Base-by-base conservation (phyloP, 2,113 vertebrate genomes). In the Coturnix japonica region DNA sequence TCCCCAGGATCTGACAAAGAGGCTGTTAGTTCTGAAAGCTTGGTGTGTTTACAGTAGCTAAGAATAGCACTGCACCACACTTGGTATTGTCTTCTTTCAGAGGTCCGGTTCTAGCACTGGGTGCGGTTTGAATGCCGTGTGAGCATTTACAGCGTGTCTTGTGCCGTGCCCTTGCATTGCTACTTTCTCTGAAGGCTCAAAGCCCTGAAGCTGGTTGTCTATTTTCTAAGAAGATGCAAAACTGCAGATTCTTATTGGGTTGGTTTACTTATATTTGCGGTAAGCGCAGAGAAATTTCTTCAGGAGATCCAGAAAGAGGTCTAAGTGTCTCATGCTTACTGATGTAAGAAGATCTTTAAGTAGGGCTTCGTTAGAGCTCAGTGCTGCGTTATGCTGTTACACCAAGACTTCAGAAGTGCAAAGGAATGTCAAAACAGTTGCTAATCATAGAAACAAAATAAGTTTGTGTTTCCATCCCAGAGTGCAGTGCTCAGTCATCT, bases 1-100 rank as follows among this genome's bases (percentile, higher is more conserved):
- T 91, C 77, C 81, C 63, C 17, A 91, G 46, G 33, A 95, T 19
- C 63, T 61, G 65, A 86, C 80, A 90, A 86, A 94, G 76, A 69
- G 85, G 49, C 80, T 80, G 79, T 57, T 87, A 91, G n/a, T 67
- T 85, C 49, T 70, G 88, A 80, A 90, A 80, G 64, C 37, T 90
- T 1, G 4, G 10, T 90, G 51, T 83, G 23, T 87, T 91, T 80
- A 11, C 57, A 73, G 44, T 46, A 64, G 9, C 90, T 93, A 63
- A 83, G 72, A 88, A 80, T 88, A 94, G 61, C 39, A 44, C 49
- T 65, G 15, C 25, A 5, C 41, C 37, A 39, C 51, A 46, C 56
- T 65, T 80, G 13, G 49, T 28, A 66, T 74, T 90, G 94, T 86
- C 46, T 59, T 61, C 76, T 77, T 44, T 21, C 3, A 63, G 51